Conservation (phyloP, 2,888 invertebrate genomes). For the Diaphora mendica region DNA sequence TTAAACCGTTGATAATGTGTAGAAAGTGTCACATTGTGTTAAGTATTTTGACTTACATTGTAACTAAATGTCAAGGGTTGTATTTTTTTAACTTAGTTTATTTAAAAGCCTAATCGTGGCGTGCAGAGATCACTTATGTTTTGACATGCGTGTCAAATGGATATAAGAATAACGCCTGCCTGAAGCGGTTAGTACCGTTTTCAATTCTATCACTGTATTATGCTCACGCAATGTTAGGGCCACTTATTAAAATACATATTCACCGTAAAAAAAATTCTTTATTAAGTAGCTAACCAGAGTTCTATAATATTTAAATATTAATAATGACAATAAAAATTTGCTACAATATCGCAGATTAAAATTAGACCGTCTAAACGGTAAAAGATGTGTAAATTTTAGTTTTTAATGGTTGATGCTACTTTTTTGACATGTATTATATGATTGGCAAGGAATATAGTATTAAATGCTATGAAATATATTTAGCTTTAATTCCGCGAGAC, state of each 20-base stretch:
- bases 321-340: too few species aligned
- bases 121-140: conserved; percentile 49
- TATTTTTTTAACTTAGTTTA: conserved; percentile 29
- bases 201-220: conserved; percentile 31
- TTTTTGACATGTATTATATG: too few species aligned
- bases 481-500: too few species aligned
- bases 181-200: conserved; percentile 40
- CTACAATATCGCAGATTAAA: too few species aligned
- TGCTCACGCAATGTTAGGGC: conserved; percentile 40
- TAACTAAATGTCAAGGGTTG: conserved; percentile 51
- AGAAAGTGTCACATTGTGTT: conserved; percentile 58
- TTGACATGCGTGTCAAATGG: conserved; percentile 55
- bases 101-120: conserved; percentile 37
- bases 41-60: conserved; percentile 62
- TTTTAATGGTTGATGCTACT: too few species aligned
- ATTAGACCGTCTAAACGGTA: too few species aligned
- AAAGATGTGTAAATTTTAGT: too few species aligned
- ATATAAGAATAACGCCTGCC: conserved; percentile 42
- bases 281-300: background rate
- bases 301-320: background rate
- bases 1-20: conserved; percentile 66
- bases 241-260: conserved; percentile 11
- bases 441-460: too few species aligned
- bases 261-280: background rate
- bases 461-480: too few species aligned